Evolutionary conservation across 2,797 vertebrate species (phyloP), one percentile per base, ranked within the genome.

Genomic region (Phrynocephalus guinanensis): DNA sequence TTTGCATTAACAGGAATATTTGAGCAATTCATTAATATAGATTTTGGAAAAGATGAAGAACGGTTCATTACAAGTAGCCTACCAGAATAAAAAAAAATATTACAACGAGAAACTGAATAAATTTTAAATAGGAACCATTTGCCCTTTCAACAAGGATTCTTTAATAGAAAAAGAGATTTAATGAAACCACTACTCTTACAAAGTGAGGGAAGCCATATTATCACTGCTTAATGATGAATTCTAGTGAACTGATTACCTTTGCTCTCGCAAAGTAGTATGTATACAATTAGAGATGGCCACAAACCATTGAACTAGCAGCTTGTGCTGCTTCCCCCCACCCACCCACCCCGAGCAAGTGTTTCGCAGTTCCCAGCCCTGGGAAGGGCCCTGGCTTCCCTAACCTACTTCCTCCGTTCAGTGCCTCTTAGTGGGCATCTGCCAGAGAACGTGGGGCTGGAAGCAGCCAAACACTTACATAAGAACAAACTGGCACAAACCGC

Each of bases 111-210:
- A 76, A 76, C 44, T 16, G 2, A 26, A 7, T 63, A 60, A 67
- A n/a, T 3, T 84, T 48, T 72, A 52, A 5, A 85, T 26, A 84
- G 86, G 80, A 48, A 56, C 26, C 44, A 67, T 68, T 10, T 44
- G 48, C 86, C 70, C 10, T 5, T 13, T 60, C 11, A 81, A 79
- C 30, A 66, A 48, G 3, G 10, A 48, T 1, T 24, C 8, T 75
- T 50, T 79, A 10, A 1, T 11, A 33, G 67, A 56, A 56, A 56
- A 56, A 56, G 52, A 56, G 52, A 56, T 56, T 33, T 66, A 81
- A 73, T 67, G n/a, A 73, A 88, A 88, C 52, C 24, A 28, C 13
- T n/a, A 56, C 76, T 76, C 56, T 76, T 87, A 60, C 18, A 66
- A 0, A 20, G 24, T 6, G 26, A 16, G n/a, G 38, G 56, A 38